Evolutionary conservation across 2,888 invertebrate genomes (phyloP), one percentile per base, ranked within the genome.

Genomic region (Xestoiulus laeticollis): DNA sequence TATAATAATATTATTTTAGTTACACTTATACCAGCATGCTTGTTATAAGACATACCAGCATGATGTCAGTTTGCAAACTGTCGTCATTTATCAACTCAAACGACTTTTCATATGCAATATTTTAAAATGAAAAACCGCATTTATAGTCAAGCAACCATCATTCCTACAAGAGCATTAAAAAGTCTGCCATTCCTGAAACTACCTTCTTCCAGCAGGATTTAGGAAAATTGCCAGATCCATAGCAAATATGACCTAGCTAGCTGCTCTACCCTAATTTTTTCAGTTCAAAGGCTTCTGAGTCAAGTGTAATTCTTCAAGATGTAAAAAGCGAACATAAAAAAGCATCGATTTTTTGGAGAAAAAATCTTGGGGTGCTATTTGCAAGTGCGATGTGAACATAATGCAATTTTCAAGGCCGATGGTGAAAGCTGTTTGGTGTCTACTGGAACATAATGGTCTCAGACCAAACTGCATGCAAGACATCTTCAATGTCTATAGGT

Each of bases 311-410:
- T 16, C 53, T n/a, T 68, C 26, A 4, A 19, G 26, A 68, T 68
- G n/a, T 68, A 48, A 48, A 48, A 48, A 4, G 8, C 12, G 68
- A 68, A 68, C 59, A 59, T 59, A 59, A 59, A 59, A n/a, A 59
- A 59, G 59, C 59, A 59, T 68, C 26, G 68, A 68, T 68, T 68
- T 68, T 68, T 68, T 22, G 68, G 48, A 8, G 26, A 68, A 68
- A 68, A 68, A 68, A 68, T 68, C 68, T 68, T 12, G 10, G 22
- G 22, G 6, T 3, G 68, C 26, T 26, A 68, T 68, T 68, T 68
- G 68, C 68, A 68, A 68, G 68, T 68, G 68, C 26, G 22, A 68
- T 68, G 68, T 68, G 68, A 26, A 68, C 68, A 68, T 68, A 68
- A 68, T 68, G 68, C 68, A 68, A 68, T 68, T 68, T 68, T 26